phyloP scores from a whole-genome alignment of 2,113 vertebrate genomes.

The Empidonax traillii region DNA sequence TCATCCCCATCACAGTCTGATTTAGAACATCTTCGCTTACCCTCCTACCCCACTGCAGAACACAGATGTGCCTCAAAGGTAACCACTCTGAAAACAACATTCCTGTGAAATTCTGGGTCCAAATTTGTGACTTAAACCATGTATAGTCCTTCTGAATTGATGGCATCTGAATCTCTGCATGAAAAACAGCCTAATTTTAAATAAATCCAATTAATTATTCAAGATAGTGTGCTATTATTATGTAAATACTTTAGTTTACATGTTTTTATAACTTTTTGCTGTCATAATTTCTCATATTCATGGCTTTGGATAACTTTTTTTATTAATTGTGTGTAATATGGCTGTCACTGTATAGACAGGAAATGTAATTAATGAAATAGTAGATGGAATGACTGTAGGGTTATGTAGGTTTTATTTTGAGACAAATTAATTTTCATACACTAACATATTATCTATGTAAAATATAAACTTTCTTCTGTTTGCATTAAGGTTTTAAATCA shows the following conservation, averaged over 20 bases:
- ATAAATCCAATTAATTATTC: background rate
- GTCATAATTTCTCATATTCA: background rate
- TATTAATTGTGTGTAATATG: background rate
- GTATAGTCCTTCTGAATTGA: background rate
- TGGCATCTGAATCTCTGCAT: background rate
- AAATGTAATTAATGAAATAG: background rate
- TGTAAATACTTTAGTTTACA: background rate
- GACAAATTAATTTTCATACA: background rate
- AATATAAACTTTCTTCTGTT: background rate
- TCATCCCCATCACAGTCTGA: background rate
- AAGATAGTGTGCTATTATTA: background rate
- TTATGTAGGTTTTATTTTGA: background rate
- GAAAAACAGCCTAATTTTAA: background rate
- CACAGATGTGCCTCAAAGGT: background rate
- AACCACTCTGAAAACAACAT: background rate
- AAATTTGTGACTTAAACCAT: background rate
- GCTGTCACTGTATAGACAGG: background rate
- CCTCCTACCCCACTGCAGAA: background rate
- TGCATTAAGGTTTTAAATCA: background rate
- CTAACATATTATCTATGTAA: background rate
- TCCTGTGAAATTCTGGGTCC: background rate
- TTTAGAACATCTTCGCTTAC: background rate
- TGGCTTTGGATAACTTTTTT: background rate
- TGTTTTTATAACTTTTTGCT: background rate
- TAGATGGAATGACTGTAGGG: background rate